Evolutionary conservation across 2,113 vertebrate genomes (phyloP), one percentile per base, ranked within the genome.

Genomic region (Tachysurus vachellii): DNA sequence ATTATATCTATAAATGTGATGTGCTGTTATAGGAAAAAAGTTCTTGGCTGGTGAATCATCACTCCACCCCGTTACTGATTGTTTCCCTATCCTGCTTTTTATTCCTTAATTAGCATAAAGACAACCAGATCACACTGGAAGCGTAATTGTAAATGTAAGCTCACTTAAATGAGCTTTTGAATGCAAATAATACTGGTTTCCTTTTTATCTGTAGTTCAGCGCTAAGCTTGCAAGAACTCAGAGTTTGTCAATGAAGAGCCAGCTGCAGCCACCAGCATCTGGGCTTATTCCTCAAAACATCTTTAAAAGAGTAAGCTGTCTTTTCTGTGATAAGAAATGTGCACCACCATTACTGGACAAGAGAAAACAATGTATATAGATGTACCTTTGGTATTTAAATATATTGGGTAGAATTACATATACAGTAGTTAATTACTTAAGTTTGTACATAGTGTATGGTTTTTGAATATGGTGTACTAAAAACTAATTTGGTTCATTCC

Each of bases 181-280:
- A 36, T 62, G 14, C 4, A 80, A 53, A 53, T n/a, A 64, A 47
- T 53, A 17, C 42, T 42, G 3, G 13, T 59, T 82, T 36, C 12
- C 14, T 17, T 54, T 77, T 26, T 70, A 90, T 3, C n/a, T 42
- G 84, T 93, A 99, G 97, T 98, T 97, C 93, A 96, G 96, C 86
- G 94, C 96, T 12, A 98, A 97, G 90, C 92, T 99, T 87, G 94
- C 96, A 90, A 95, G 94, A 93, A 90, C 95, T 88, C 96, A 98
- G 92, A 95, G 92, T 57, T 94, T 94, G 84, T 89, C 93, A 86
- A 88, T 91, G 88, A 94, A 93, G 90, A 90, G 88, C 11, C 94
- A 92, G 2, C 90, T 92, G 64, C 93, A 93, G 87, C 64, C 66
- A 31, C 90, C 93, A 8, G 92, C 94, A 1, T 90, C 95, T 57